These are phyloP conservation scores for Trematocara nigrifrons DNA, from an alignment of 2,113 vertebrate genomes.

Conservation along the genomic window DNA sequence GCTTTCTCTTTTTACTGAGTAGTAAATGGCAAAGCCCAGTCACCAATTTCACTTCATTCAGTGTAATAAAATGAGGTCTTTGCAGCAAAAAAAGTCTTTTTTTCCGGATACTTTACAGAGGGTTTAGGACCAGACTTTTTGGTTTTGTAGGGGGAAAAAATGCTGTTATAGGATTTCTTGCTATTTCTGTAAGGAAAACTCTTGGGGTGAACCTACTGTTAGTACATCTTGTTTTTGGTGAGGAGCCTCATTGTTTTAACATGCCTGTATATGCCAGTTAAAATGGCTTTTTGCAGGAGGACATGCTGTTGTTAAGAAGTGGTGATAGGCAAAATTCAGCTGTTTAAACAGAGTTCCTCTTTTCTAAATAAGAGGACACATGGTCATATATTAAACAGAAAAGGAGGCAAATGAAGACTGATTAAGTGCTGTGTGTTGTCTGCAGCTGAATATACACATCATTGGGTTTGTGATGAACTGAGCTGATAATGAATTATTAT, in stretches of 20 bases:
- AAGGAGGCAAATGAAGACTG: slow-evolving; percentile 61
- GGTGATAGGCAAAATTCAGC: background rate
- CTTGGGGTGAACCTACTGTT: background rate
- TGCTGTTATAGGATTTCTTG: background rate
- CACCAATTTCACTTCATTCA: background rate
- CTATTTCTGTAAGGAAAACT: background rate
- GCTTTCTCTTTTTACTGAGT: slow-evolving; percentile 29
- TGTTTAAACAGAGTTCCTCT: background rate
- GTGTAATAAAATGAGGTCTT: slow-evolving; percentile 6
- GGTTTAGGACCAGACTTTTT: slow-evolving; percentile 4
- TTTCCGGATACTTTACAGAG: slow-evolving; percentile 4
- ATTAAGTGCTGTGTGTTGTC: slow-evolving; percentile 33
- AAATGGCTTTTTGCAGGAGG: background rate
- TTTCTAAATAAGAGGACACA: background rate
- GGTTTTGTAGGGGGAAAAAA: background rate
- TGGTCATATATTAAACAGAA: slow-evolving; percentile 2
- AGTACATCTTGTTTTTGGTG: background rate
- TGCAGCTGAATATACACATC: slow-evolving; percentile 52
- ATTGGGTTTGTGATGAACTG: slow-evolving; percentile 37
- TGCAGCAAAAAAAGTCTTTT: slow-evolving; percentile 10
- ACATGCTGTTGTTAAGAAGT: background rate
- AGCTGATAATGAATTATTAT: background rate
- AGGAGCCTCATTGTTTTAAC: background rate
- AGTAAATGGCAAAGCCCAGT: slow-evolving; percentile 26
- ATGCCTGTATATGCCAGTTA: background rate